Base-by-base conservation (phyloP, 2,113 vertebrate species). In the Hippolais icterina region DNA sequence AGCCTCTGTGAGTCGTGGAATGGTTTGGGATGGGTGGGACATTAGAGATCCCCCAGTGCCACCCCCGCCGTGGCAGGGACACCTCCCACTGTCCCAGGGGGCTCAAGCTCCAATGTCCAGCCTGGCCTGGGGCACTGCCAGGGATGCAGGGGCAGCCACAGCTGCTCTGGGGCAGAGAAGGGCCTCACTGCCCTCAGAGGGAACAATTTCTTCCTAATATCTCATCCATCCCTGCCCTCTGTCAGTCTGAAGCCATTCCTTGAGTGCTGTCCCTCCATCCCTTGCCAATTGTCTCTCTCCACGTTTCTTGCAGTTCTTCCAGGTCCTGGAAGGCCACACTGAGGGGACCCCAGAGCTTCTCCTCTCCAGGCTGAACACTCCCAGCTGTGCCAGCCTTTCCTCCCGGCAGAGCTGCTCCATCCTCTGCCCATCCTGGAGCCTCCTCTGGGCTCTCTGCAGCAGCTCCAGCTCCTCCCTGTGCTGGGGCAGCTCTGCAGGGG, bases 31-130 rank as follows among this genome's bases (percentile, higher is more conserved):
- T 44, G 52, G 59, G 24, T 66, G 15, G 5, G 33, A n/a, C 33
- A 4, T 28, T 23, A 50, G 64, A 72, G 0, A 0, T 0, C 50
- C 10, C 0, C 50, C 22, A 15, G 5, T 31, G 4, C 31, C 57
- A 41, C 29, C n/a, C 41, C 21, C 5, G 41, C n/a, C 41, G 25
- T 31, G 47, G 50, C 50, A 81, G 68, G 52, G 59, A 37, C 77
- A 33, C 27, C 15, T 81, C 0, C 76, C 68, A 50, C 52, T 27
- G 18, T 19, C 44, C 76, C 86, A 65, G 57, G 59, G 2, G 35
- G 57, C 42, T 87, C 53, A 23, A 28, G 3, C 9, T 25, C 63
- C 7, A 9, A 0, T 41, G 57, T 69, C 46, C 84, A 57, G 0
- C 66, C 76, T 56, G 57, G 42, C 35, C 35, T 35, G 41, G 85